These are phyloP conservation scores for Phymanthus crucifer DNA, from an alignment of 92 coral and sea anemone species.

Conservation along the genomic window DNA sequence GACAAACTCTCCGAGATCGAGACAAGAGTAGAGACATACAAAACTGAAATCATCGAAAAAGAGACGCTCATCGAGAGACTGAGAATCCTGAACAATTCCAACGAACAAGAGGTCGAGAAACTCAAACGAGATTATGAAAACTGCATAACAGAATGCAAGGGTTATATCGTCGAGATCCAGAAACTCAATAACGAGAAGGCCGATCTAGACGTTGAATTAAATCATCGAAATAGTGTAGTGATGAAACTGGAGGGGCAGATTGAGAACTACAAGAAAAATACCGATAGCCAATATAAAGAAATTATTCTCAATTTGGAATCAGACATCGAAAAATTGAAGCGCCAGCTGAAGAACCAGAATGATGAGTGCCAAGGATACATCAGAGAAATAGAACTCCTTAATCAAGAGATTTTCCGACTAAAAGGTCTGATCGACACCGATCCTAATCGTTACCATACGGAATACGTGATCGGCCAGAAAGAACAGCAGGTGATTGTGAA, in stretches of 20 bases:
- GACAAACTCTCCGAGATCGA: conserved; percentile 74
- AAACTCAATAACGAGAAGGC: conserved; percentile 77
- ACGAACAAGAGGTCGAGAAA: conserved; percentile 92
- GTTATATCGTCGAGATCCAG: conserved; percentile 79
- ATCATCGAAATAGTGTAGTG: conserved; percentile 68
- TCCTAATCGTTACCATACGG: conserved; percentile 54
- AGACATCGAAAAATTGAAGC: conserved; percentile 61
- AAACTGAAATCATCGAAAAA: conserved; percentile 83
- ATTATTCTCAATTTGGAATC: conserved; percentile 54
- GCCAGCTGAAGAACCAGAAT: conserved; percentile 64
- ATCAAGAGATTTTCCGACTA: conserved; percentile 76
- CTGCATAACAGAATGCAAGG: conserved; percentile 76
- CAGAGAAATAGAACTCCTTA: conserved; percentile 72
- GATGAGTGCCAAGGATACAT: conserved; percentile 83
- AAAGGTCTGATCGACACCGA: conserved; percentile 60
- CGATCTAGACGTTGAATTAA: conserved; percentile 76
- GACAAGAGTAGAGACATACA: conserved; percentile 72
- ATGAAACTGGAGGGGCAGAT: conserved; percentile 74
- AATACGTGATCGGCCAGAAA: conserved; percentile 63
- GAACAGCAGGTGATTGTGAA: conserved; percentile 57
- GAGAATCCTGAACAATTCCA: conserved; percentile 80
- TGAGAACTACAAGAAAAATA: conserved; percentile 74
- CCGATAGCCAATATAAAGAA: conserved; percentile 64
- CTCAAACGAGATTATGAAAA: conserved; percentile 81
- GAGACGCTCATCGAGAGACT: conserved; percentile 84